A percentile compares a stretch with the other conserved stretches of the same genome.
Evolutionary conservation across 2,888 invertebrate species (phyloP).

Genomic region (Drosophila kanekoi): DNA sequence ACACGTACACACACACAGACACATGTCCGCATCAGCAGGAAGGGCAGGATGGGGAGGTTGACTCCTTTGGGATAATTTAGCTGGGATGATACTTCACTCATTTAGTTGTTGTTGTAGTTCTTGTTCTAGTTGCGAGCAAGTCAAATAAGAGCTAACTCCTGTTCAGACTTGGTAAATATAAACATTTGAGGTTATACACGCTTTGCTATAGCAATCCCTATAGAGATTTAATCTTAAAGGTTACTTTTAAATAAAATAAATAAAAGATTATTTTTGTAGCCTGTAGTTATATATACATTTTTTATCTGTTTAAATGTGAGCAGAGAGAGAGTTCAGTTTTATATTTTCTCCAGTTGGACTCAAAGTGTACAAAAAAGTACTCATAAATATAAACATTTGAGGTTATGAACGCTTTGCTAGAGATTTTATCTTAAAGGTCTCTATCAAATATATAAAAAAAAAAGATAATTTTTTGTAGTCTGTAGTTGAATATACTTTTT

Average conservation of each 20-base stretch:
- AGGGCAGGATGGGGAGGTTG: neutral
- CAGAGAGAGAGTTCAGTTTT: neutral
- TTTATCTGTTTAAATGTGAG: neutral
- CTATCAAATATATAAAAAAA: too few relatives aligned
- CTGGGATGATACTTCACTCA: conserved; percentile 23
- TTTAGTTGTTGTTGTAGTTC: conserved; percentile 20
- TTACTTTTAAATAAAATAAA: too few relatives aligned
- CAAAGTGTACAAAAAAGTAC: too few relatives aligned
- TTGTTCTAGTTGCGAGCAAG: conserved; percentile 30
- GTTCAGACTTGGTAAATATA: conserved; percentile 1
- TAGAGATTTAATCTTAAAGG: neutral
- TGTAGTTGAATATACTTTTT: neutral
- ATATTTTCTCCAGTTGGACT: too few relatives aligned
- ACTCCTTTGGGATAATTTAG: conserved; percentile 13
- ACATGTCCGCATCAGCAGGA: conserved; percentile 2
- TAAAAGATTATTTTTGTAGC: neutral
- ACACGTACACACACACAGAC: conserved; percentile 22
- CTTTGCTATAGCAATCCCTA: too few relatives aligned
- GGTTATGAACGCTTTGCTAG: neutral
- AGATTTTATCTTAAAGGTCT: neutral
- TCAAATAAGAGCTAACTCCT: conserved; percentile 14
- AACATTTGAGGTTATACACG: neutral
- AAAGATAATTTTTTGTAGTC: neutral
- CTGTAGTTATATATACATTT: neutral
- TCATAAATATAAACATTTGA: neutral